phyloP scores from a whole-genome alignment of 2,888 invertebrate genomes.

The Lagria hirta region DNA sequence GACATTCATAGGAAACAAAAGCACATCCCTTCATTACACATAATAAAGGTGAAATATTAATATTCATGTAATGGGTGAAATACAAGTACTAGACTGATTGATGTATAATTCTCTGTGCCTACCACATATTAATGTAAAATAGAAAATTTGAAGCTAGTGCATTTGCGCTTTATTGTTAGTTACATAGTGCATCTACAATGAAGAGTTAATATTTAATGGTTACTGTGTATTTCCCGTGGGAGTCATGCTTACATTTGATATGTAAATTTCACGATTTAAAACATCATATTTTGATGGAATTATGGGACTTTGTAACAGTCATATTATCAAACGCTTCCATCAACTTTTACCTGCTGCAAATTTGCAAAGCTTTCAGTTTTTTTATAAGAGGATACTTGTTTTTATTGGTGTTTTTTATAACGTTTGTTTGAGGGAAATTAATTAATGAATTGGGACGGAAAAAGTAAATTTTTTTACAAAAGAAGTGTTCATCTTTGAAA shows the following conservation, averaged over 20 bases:
- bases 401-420: no score
- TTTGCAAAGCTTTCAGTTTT: no score
- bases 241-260: conserved; percentile 39
- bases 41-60: no score
- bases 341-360: conserved; percentile 15
- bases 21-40: no score
- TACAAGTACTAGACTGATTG: no score
- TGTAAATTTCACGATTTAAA: conserved; percentile 43
- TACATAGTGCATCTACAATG: conserved; percentile 43
- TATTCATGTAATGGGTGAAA: no score
- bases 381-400: no score
- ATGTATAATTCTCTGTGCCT: conserved; percentile 10
- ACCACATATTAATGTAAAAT: conserved; percentile 14
- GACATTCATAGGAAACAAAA: no score
- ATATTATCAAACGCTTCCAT: conserved; percentile 16
- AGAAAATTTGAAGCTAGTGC: conserved; percentile 22
- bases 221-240: conserved; percentile 42
- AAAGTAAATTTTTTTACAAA: no score
- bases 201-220: conserved; percentile 48
- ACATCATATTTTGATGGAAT: conserved; percentile 24
- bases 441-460: no score
- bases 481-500: no score
- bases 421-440: no score
- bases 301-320: conserved; percentile 10
- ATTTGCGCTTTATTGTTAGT: conserved; percentile 21